A percentile compares a stretch with the other conserved stretches of the same genome.
These are phyloP conservation scores for Cygnus atratus DNA, from an alignment of 2,113 vertebrate species.

Conservation along the genomic window DNA sequence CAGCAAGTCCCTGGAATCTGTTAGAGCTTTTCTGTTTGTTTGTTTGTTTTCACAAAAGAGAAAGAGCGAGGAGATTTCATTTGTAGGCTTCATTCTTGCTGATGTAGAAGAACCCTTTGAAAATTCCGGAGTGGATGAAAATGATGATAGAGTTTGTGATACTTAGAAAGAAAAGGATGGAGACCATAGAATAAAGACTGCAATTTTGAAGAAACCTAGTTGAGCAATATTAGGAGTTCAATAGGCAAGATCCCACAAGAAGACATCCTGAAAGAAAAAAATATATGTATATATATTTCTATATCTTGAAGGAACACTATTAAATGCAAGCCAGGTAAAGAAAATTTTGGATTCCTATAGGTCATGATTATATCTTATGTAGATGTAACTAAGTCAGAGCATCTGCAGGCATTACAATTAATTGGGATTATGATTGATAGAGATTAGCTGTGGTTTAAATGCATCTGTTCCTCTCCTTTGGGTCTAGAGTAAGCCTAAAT, in stretches of 20 bases:
- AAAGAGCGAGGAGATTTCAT: background rate
- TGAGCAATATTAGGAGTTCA: background rate
- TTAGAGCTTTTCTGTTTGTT: background rate
- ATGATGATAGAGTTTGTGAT: background rate
- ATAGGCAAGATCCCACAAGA: background rate
- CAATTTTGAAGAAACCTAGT: background rate
- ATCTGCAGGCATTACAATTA: background rate
- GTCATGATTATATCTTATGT: background rate
- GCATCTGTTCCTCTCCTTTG: background rate
- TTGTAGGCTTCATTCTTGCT: background rate
- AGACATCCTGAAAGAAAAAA: background rate
- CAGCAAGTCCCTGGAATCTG: background rate
- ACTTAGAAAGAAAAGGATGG: background rate
- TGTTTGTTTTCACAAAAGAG: background rate
- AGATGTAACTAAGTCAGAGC: background rate
- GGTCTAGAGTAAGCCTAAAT: background rate
- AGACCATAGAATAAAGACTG: background rate
- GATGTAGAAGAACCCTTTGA: background rate
- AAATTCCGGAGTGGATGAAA: background rate
- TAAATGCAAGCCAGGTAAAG: background rate
- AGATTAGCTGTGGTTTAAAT: background rate
- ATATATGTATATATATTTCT: too few relatives aligned
- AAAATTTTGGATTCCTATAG: background rate
- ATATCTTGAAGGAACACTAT: background rate
- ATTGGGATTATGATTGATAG: background rate